Evolutionary conservation across 2,113 vertebrate species (phyloP), one percentile per base, ranked within the genome.

Genomic region (Pampusana beccarii): DNA sequence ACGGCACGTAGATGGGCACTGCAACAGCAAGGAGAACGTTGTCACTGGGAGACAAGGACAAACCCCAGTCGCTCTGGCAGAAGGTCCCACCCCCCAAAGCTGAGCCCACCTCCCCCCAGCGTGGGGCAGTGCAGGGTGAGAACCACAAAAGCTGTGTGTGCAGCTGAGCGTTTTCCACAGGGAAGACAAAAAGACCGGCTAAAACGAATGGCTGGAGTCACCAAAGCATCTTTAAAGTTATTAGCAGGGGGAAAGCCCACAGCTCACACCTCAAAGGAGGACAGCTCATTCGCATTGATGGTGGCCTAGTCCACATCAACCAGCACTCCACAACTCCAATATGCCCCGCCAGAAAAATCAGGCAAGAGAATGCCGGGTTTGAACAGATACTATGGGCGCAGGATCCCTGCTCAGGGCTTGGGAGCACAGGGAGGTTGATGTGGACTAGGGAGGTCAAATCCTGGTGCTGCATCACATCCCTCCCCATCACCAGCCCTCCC

Each of bases 1-100:
- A 99, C 0, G 99, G 99, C 95, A 99, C 99, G 0, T 99, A 99
- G 97, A 99, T 99, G 93, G 99, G 99, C 90, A 99, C 99, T 99
- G 94, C 56, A 94, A 97, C 67, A 66, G 92, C 50, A 94, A 97
- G 77, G 58, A 81, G 60, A 87, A 88, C 6, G 5, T 5, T 1
- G 17, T 93, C 79, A 88, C 25, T 6, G 13, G 6, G 13, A 23
- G 24, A 6, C 80, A 88, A 75, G 65, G 50, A 34, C 60, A 77
- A 61, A 75, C 20, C 65, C 64, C n/a, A 0, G 62, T 56, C 69
- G 48, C 29, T 62, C 36, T 1, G 2, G 65, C 42, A 58, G 26
- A 77, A 70, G 18, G 15, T 36, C 3, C 16, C 19, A 20, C 13
- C 7, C 9, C 36, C 3, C 33, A 44, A 16, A 31, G 60, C 14